Base-by-base conservation (phyloP, 2,113 vertebrate species). In the Malaclemys terrapin region DNA sequence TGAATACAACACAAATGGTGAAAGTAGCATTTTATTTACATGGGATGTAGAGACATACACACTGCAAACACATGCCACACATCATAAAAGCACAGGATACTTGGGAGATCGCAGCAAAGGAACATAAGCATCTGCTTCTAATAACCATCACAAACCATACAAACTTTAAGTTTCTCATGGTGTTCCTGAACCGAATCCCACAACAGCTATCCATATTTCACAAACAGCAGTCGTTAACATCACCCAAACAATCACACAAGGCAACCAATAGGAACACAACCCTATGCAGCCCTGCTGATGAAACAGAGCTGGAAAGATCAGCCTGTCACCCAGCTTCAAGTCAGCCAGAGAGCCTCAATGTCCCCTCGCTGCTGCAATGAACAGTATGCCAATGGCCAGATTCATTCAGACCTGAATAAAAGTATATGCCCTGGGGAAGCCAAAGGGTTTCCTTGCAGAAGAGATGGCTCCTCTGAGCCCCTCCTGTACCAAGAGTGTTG, bases 1-100 rank as follows among this genome's bases (percentile, higher is more conserved):
- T 95, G 97, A 98, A 97, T 96, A 96, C 97, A 96, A 97, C 96
- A 97, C 97, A 97, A 98, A 98, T 97, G 97, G 97, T 98, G 97
- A 98, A 98, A 98, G 97, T 98, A 97, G 96, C 97, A 96, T 98
- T 97, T 98, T 98, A 97, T 98, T 98, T 97, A 93, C 97, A 96
- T 97, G 95, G 96, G 97, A 97, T 97, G 95, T 88, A 92, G 95
- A 97, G 95, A 94, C 95, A 93, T 96, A 97, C 94, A 96, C 96
- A 96, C 96, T 98, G 97, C 96, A 97, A 97, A 97, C 97, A 98
- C 96, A 98, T 98, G 97, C 96, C 95, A 97, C 97, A 97, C 97
- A 97, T 97, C 96, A 98, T 97, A 98, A 97, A 98, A 97, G 97
- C 97, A 97, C 95, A 97, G 97, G 97, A 97, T 95, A 95, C 96